Evolutionary conservation across 2,888 invertebrate genomes (phyloP), one percentile per base, ranked within the genome.

Genomic region (Synergus umbraculus): DNA sequence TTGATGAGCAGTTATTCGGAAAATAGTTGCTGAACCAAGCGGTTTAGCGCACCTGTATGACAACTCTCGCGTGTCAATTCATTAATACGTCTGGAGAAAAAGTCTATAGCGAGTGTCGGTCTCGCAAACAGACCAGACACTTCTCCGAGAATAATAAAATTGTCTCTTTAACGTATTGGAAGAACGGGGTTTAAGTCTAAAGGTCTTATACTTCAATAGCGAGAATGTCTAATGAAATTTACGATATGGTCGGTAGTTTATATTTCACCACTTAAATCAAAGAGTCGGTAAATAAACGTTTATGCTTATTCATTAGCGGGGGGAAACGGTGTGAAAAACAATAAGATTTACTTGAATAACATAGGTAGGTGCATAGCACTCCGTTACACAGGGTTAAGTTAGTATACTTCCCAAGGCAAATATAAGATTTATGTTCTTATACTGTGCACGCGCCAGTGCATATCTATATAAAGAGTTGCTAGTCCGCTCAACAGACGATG

Each of bases 381-480:
- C 69, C 54, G 54, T 73, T 73, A 73, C 49, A 44, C 37, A 73
- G 37, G 29, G 69, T 49, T 54, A 73, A 49, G 54, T 73, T 54
- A 73, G 37, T 54, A 73, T 49, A 37, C 29, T 73, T 73, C 69
- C 69, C 49, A 49, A 73, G 69, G 69, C 69, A 73, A 73, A 73
- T 73, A 73, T 13, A 37, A 73, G 37, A 73, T 73, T 73, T 73
- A 73, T 73, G 69, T 37, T 73, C 29, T 49, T 49, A 49, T 15
- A 73, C 15, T 49, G 69, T 73, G 69, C 69, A 73, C 69, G 54
- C 49, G 69, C 69, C 54, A 73, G 37, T 8, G 69, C 9, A 29
- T 54, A 49, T 37, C 41, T 65, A 65, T 63, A 60, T 64, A 15
- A 37, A 22, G 9, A 73, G 49, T 69, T 44, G 5, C 67, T 46